A percentile compares a stretch with the other conserved stretches of the same genome.
phyloP scores from a whole-genome alignment of 2,888 invertebrate species.

The Megastigmus dorsalis region DNA sequence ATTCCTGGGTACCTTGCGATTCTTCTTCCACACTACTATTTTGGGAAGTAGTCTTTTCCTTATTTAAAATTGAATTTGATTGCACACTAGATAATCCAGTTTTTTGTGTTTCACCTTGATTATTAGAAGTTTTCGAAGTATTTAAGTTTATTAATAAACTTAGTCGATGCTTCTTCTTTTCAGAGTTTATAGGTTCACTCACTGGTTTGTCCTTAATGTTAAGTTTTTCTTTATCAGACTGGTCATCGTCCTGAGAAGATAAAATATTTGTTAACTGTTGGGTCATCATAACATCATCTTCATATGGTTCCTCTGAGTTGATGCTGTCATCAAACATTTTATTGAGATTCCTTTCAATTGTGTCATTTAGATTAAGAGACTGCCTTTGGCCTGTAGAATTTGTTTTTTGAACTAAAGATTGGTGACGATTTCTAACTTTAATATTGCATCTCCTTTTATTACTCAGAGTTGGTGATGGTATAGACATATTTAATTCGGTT shows the following conservation, averaged over 20 bases:
- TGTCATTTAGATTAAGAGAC: slow-evolving; percentile 39
- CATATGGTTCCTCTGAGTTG: slow-evolving; percentile 26
- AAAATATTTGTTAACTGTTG: slow-evolving; percentile 64
- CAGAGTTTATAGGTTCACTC: neutral
- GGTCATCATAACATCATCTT: slow-evolving; percentile 61
- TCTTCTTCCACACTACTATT: slow-evolving; percentile 21
- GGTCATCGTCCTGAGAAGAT: slow-evolving; percentile 50
- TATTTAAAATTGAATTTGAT: neutral
- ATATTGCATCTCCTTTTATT: neutral
- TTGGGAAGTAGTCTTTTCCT: neutral
- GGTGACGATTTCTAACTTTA: slow-evolving; percentile 26
- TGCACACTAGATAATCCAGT: neutral
- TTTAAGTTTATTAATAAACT: slow-evolving; percentile 6
- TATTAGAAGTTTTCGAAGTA: neutral
- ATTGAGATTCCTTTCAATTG: slow-evolving; percentile 44
- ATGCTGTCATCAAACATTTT: slow-evolving; percentile 34
- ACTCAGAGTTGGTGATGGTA: slow-evolving; percentile 43
- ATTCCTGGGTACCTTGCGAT: slow-evolving; percentile 51
- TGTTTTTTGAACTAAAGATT: too few species aligned
- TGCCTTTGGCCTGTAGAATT: neutral
- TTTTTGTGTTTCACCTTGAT: neutral
- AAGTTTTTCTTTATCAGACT: neutral
- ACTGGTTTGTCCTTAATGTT: neutral
- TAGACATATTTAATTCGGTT: neutral
- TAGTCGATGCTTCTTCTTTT: slow-evolving; percentile 4